Conservation (phyloP, 2,113 vertebrate species). For the Chauna torquata region DNA sequence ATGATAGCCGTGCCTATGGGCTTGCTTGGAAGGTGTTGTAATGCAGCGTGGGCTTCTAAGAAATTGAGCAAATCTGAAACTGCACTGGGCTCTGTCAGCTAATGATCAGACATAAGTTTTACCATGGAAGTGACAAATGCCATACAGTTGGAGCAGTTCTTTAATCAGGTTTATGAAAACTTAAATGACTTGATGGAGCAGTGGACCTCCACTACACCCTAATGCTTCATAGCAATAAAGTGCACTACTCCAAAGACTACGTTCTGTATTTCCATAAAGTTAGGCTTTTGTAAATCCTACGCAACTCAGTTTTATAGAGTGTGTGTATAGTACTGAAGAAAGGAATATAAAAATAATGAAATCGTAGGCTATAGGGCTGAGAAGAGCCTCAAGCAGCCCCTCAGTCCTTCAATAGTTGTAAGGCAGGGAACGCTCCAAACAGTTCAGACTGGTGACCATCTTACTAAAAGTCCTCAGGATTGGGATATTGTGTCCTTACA, state of each 20-base stretch:
- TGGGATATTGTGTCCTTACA: neutral
- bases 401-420: neutral
- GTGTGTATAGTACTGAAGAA: neutral
- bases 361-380: neutral
- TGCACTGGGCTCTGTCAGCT: accelerated
- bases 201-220: accelerated
- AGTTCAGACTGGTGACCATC: neutral
- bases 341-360: neutral
- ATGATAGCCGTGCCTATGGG: accelerated
- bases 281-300: accelerated
- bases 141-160: accelerated
- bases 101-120: accelerated
- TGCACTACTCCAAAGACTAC: accelerated
- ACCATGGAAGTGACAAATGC: accelerated
- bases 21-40: accelerated
- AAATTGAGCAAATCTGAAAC: accelerated
- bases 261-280: neutral
- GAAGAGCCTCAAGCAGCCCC: neutral
- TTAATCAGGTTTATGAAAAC: neutral
- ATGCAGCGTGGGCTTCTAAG: accelerated
- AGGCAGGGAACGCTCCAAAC: neutral
- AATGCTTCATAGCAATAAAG: accelerated
- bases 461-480: neutral
- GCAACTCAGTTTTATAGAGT: neutral
- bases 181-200: accelerated